Base-by-base conservation (phyloP, 2,797 vertebrate species). In the Sciurus carolinensis region DNA sequence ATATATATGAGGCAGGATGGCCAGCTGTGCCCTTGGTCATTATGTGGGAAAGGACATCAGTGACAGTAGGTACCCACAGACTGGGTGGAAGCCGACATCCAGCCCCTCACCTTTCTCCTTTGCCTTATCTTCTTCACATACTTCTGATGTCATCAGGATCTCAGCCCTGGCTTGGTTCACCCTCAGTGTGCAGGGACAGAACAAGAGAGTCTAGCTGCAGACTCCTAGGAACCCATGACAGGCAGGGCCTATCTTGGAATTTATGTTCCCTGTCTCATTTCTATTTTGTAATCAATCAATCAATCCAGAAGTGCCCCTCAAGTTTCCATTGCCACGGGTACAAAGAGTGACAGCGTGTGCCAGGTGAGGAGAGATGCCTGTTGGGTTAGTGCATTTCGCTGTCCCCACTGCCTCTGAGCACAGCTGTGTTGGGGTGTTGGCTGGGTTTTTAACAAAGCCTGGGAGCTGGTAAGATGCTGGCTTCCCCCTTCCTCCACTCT, bases 121-220 rank as follows among this genome's bases (percentile, higher is more conserved):
- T 44, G 73, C 22, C 33, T 14, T 6, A 0, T 30, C 77, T 44
- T 39, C 39, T 54, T n/a, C 54, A 54, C 3, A 22, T n/a, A 54
- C n/a, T 11, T 24, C 20, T 33, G 3, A 15, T 4, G 76, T 36
- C 11, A 0, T 14, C 13, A 42, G 85, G 64, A 82, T 2, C 20
- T 69, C 3, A 1, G 67, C n/a, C 3, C 5, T 5, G 1, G 66
- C 54, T 59, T 14, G 1, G 1, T 2, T 0, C 4, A 28, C 50
- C 64, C n/a, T 57, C 13, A 64, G 50, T 9, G 24, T 1, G 22
- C 28, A 52, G 3, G n/a, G 52, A 22, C 42, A n/a, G 28, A n/a
- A 73, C 17, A 5, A 17, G 18, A 36, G 47, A 67, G n/a, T 26
- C n/a, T 12, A 47, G 57, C 54, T 73, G 52, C 20, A 26, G 50